These are phyloP conservation scores for Pteromalus puparum DNA, from an alignment of 1,140 invertebrate species.

Conservation along the genomic window DNA sequence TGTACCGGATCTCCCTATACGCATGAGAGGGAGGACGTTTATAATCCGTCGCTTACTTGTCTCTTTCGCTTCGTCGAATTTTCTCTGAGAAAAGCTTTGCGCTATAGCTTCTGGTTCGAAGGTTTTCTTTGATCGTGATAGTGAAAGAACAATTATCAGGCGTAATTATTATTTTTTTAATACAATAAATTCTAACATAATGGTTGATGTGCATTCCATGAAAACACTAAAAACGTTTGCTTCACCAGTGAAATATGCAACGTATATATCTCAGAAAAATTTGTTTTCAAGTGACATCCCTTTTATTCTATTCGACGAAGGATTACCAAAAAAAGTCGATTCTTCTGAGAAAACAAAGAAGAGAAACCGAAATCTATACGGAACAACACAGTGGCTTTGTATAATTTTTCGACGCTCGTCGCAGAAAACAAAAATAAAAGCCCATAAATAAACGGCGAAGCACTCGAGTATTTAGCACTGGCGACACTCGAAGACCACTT, in stretches of 20 bases:
- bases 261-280: too few species aligned
- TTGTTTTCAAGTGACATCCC: too few species aligned
- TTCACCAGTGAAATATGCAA: too few species aligned
- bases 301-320: not conserved
- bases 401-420: not conserved
- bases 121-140: not conserved
- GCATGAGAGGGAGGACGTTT: not conserved
- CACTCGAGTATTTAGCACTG: not conserved
- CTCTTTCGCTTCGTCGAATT: not conserved
- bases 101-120: too few species aligned
- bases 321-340: not conserved
- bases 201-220: too few species aligned
- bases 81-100: not conserved
- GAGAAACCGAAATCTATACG: not conserved
- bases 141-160: too few species aligned
- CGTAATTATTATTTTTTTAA: too few species aligned
- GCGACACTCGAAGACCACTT: not conserved
- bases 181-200: too few species aligned
- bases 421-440: not conserved
- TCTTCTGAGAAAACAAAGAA: not conserved
- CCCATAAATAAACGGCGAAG: not conserved
- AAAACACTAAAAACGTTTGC: too few species aligned
- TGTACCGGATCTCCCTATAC: too few species aligned
- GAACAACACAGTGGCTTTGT: not conserved
- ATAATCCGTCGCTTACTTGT: not conserved